phyloP scores from a whole-genome alignment of 2,113 vertebrate genomes.

The Aspiorhynchus laticeps region DNA sequence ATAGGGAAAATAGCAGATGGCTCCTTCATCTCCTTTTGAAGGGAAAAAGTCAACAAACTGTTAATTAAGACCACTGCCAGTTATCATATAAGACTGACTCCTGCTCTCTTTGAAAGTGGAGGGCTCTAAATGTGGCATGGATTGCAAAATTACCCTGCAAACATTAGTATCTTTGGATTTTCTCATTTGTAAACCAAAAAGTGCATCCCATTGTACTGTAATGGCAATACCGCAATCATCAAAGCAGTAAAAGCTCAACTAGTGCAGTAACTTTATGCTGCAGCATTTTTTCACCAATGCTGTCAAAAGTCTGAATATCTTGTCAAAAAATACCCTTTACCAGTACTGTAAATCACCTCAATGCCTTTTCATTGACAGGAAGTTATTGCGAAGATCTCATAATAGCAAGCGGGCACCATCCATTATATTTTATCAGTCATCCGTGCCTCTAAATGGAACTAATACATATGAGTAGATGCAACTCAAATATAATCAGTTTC shows the following conservation, averaged over 20 bases:
- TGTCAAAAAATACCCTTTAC: not conserved
- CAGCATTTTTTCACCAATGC: not conserved
- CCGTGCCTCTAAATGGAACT: not conserved
- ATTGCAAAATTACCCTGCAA: not conserved
- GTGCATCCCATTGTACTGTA: not conserved
- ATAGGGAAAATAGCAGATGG: not conserved
- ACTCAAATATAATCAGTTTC: constrained; percentile 1
- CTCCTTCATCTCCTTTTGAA: constrained; percentile 40
- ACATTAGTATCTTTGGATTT: not conserved
- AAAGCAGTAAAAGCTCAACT: not conserved
- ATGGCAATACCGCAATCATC: not conserved
- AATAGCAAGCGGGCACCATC: not conserved
- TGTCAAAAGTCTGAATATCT: not conserved
- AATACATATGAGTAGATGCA: not conserved
- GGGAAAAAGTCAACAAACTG: constrained; percentile 41
- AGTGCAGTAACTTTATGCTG: not conserved
- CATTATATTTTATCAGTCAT: not conserved
- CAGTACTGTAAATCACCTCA: not conserved
- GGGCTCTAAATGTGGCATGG: not conserved
- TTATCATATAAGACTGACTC: constrained; percentile 14
- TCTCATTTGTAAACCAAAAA: not conserved
- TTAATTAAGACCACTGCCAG: constrained; percentile 29
- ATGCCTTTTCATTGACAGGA: not conserved
- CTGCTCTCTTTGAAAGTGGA: not conserved
- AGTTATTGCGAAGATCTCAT: not conserved